Conservation (phyloP, 2,888 invertebrate genomes). For the Nezara viridula region DNA sequence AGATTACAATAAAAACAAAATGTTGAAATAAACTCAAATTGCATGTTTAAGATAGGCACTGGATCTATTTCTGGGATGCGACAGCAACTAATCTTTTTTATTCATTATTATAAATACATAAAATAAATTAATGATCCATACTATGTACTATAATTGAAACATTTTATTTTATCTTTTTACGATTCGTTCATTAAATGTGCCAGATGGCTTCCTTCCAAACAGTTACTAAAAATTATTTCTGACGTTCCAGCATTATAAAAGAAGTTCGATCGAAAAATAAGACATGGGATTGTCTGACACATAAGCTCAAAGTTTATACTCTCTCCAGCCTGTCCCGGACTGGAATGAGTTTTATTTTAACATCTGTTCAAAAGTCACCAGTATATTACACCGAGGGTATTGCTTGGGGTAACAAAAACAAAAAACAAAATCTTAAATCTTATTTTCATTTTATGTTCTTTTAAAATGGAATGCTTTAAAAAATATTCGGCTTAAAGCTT, state of each 20-base stretch:
- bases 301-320: constrained; percentile 15
- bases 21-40: too few species aligned
- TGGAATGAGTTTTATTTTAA: constrained; percentile 20
- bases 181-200: too few species aligned
- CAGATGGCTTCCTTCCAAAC: background rate
- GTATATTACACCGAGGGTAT: background rate
- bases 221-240: background rate
- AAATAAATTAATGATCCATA: too few species aligned
- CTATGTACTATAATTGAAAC: too few species aligned
- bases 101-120: too few species aligned
- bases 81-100: too few species aligned
- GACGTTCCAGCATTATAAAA: background rate
- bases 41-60: too few species aligned
- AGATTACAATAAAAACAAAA: too few species aligned
- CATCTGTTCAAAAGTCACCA: background rate
- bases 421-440: background rate
- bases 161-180: too few species aligned
- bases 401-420: background rate
- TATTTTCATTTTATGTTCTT: background rate
- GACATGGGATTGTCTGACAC: background rate
- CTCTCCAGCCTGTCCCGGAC: background rate
- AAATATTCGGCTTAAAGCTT: too few species aligned
- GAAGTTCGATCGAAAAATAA: background rate
- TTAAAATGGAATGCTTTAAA: background rate
- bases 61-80: too few species aligned